A percentile compares a stretch with the other conserved stretches of the same genome.
These are phyloP conservation scores for Tympanuchus pallidicinctus DNA, from an alignment of 2,113 vertebrate genomes.

Conservation along the genomic window DNA sequence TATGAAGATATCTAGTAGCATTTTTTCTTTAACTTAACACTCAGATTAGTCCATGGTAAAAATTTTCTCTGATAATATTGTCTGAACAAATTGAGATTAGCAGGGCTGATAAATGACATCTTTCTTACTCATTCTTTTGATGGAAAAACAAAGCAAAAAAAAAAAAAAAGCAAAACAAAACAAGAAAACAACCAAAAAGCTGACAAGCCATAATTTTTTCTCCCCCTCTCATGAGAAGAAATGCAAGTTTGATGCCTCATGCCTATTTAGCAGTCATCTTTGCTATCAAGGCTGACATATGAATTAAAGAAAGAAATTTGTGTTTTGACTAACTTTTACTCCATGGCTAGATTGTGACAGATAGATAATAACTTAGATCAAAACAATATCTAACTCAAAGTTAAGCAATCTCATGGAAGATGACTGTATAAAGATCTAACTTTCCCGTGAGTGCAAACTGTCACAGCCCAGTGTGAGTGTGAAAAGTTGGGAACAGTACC, in stretches of 20 bases:
- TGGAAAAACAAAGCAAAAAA: neutral
- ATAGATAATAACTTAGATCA: neutral
- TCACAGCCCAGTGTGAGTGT: neutral
- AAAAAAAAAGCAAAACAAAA: neutral
- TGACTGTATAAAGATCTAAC: neutral
- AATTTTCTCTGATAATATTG: neutral
- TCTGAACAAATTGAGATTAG: neutral
- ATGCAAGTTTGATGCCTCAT: neutral
- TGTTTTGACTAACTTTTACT: neutral
- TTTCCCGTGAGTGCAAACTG: neutral
- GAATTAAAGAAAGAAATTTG: rapidly evolving
- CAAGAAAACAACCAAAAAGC: neutral
- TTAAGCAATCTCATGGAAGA: neutral
- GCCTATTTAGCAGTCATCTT: neutral
- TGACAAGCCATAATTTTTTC: neutral
- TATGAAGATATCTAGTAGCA: neutral
- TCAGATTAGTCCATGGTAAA: neutral
- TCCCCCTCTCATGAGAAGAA: neutral
- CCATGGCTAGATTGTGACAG: neutral
- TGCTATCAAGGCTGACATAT: neutral
- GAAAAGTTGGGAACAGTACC: neutral
- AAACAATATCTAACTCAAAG: neutral
- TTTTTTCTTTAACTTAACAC: neutral
- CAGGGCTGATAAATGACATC: neutral
- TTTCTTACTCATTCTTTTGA: neutral